Conservation (phyloP, 2,113 vertebrate species). For the human region GRCh38 chr11:83235001-83235500, state of each 20-base stretch:
- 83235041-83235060: neutral
- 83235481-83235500: neutral
- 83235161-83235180: neutral
- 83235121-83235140: neutral
- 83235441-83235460: neutral
- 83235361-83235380: neutral
- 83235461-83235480: neutral
- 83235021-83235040: neutral
- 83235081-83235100: neutral
- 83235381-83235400: constrained; percentile 9
- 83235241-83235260: neutral
- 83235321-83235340: constrained; percentile 1
- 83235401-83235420: neutral
- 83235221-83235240: neutral
- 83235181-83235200: neutral
- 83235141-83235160: neutral
- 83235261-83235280: neutral
- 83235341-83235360: neutral
- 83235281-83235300: neutral
- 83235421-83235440: neutral
- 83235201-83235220: constrained; percentile 29
- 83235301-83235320: neutral
- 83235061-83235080: neutral
- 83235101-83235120: neutral
- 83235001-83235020: neutral